Conservation (phyloP, 1,140 invertebrate genomes). For the Mercenaria mercenaria region DNA sequence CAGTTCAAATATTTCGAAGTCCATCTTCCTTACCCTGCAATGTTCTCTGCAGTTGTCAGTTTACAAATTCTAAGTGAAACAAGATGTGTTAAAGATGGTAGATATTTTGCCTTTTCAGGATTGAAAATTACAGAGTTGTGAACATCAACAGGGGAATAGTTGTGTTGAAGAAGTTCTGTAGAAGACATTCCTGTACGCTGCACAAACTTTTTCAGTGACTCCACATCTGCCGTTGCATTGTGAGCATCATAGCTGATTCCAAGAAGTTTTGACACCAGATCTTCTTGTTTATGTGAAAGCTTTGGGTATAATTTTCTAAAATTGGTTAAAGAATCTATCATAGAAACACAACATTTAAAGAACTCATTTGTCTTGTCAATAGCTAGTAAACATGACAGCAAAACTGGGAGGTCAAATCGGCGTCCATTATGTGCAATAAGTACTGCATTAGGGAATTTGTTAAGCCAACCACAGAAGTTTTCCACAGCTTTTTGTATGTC, state of each 20-base stretch:
- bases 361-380: neutral
- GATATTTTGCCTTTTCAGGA: neutral
- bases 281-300: conserved; percentile 5
- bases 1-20: no score
- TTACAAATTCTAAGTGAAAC: neutral
- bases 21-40: neutral
- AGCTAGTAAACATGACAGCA: neutral
- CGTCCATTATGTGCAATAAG: conserved; percentile 6
- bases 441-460: neutral
- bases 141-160: neutral
- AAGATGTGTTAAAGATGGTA: neutral
- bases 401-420: conserved; percentile 12
- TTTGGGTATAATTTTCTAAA: conserved; percentile 35
- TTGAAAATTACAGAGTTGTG: neutral
- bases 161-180: neutral
- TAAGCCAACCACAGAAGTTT: neutral
- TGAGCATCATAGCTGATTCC: conserved; percentile 37
- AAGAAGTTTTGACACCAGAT: neutral
- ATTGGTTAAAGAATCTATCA: neutral
- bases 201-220: neutral
- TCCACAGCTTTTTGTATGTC: neutral
- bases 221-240: conserved; percentile 44
- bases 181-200: neutral
- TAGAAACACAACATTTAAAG: neutral
- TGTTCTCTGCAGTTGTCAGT: neutral